These are phyloP conservation scores for Drosophila infuscata DNA, from an alignment of 2,888 invertebrate genomes.

Conservation along the genomic window DNA sequence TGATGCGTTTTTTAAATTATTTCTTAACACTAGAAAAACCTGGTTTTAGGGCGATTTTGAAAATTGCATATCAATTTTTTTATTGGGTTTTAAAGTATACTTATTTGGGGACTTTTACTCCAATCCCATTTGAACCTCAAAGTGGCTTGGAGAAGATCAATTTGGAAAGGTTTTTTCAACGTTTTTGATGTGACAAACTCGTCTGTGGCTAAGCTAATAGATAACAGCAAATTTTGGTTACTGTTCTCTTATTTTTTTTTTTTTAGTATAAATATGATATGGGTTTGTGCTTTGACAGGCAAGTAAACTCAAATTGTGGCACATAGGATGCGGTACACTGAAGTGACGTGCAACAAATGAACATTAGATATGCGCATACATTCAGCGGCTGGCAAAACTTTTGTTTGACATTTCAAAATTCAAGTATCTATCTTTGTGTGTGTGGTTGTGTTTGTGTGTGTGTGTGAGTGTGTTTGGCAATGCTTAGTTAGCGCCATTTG, in stretches of 20 bases:
- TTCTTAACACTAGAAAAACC: no score
- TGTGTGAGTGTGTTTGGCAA: slow-evolving; percentile 17
- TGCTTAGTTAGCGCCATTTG: slow-evolving; percentile 71
- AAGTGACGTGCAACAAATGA: slow-evolving; percentile 47
- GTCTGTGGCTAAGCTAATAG: not conserved
- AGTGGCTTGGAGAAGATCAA: no score
- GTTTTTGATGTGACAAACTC: not conserved
- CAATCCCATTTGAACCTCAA: no score
- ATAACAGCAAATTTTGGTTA: not conserved
- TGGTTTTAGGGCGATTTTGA: no score
- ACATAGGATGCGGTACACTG: slow-evolving; percentile 1
- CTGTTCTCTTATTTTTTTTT: slow-evolving; percentile 4
- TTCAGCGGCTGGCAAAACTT: slow-evolving; percentile 53
- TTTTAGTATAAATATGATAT: slow-evolving; percentile 27
- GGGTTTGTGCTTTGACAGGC: slow-evolving; percentile 15
- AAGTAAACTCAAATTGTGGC: slow-evolving; percentile 16
- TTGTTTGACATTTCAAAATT: slow-evolving; percentile 42
- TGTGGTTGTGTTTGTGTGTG: slow-evolving; percentile 5
- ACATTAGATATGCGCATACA: slow-evolving; percentile 70
- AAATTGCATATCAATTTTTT: no score
- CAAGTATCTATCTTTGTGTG: slow-evolving; percentile 5
- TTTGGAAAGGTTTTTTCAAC: no score
- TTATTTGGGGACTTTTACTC: no score
- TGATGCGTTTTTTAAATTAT: not conserved
- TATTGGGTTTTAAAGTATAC: no score